Percentiles rank a stretch among this genome's conserved stretches.
These are phyloP conservation scores for Callocephalon fimbriatum DNA, from an alignment of 2,113 vertebrate genomes.

Conservation along the genomic window DNA sequence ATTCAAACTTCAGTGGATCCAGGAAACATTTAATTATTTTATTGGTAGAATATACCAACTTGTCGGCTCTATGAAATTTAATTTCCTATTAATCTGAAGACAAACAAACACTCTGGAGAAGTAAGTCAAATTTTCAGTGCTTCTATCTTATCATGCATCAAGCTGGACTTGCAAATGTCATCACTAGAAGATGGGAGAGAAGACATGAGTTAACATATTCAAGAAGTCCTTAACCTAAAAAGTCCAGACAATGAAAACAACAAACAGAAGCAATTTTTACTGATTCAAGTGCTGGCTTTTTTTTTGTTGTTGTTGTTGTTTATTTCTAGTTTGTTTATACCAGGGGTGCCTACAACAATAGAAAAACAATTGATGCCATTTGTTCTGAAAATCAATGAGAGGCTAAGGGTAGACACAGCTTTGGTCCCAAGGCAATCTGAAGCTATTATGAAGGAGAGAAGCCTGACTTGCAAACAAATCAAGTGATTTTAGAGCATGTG, in stretches of 20 bases:
- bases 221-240: neutral
- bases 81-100: constrained; percentile 19
- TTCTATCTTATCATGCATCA: neutral
- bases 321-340: neutral
- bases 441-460: neutral
- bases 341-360: neutral
- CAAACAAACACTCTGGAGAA: neutral
- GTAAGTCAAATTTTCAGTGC: neutral
- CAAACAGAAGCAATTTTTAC: neutral
- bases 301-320: neutral
- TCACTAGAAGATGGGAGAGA: neutral
- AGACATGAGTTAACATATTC: neutral
- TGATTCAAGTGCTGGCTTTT: neutral
- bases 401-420: neutral
- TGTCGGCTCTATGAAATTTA: neutral
- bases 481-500: neutral
- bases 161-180: neutral
- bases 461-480: neutral
- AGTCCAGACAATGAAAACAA: neutral
- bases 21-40: neutral
- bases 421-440: neutral
- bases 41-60: neutral
- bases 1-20: neutral
- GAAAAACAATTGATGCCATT: neutral
- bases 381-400: neutral